These are phyloP conservation scores for Cheilosia grossa DNA, from an alignment of 2,888 invertebrate genomes.

Conservation along the genomic window DNA sequence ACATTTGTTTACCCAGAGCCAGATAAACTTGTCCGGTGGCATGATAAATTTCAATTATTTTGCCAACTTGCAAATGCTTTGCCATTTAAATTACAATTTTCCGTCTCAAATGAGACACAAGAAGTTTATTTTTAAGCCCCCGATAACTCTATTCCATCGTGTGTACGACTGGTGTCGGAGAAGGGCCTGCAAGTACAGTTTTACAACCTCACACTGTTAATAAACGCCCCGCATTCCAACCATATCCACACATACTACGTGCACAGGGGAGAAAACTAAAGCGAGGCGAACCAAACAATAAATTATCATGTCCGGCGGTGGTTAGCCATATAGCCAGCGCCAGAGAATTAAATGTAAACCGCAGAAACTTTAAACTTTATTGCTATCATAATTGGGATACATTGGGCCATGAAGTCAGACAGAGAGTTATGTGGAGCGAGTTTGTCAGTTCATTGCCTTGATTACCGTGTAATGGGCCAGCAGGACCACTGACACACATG, in stretches of 20 bases:
- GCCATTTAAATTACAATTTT: constrained; percentile 63
- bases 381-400: constrained; percentile 64
- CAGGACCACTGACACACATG: constrained; percentile 36
- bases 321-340: constrained; percentile 22
- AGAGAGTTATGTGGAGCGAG: constrained; percentile 12
- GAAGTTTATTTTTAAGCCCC: constrained; percentile 28
- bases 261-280: not conserved
- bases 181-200: not conserved
- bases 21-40: constrained; percentile 46
- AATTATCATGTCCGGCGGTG: constrained; percentile 63
- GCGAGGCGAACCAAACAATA: constrained; percentile 42
- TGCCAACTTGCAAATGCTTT: constrained; percentile 58
- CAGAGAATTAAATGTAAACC: constrained; percentile 66
- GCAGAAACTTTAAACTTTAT: constrained; percentile 67
- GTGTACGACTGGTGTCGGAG: not conserved
- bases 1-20: constrained; percentile 18
- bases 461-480: constrained; percentile 54
- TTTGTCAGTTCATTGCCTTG: constrained; percentile 65
- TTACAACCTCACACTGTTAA: not conserved
- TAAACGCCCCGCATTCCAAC: not conserved
- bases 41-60: constrained; percentile 63
- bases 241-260: not conserved
- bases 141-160: constrained; percentile 26
- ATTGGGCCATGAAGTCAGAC: constrained; percentile 44
- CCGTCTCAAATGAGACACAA: constrained; percentile 37